A percentile compares a stretch with the other conserved stretches of the same genome.
Conservation (phyloP, 2,113 vertebrate genomes). For the Trachemys scripta region DNA sequence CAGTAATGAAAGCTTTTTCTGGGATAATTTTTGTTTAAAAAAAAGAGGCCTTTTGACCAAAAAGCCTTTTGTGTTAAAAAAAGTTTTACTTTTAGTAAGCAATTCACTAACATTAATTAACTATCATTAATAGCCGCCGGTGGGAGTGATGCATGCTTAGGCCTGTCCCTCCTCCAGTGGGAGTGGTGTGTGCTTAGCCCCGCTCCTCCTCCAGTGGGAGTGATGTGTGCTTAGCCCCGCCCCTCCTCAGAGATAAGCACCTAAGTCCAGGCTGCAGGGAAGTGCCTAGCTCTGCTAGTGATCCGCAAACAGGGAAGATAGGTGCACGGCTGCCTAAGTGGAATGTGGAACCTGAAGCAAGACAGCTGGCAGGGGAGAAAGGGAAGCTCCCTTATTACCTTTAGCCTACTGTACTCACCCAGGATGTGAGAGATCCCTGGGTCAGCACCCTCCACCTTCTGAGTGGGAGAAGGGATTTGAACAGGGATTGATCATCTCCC, state of each 20-base stretch:
- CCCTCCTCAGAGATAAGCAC: not conserved
- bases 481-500: too few relatives aligned
- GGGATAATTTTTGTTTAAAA: not conserved
- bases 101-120: too few relatives aligned
- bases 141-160: too few relatives aligned
- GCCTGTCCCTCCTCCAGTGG: not conserved
- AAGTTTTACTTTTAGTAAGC: not conserved
- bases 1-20: not conserved
- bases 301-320: not conserved
- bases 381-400: too few relatives aligned
- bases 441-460: too few relatives aligned
- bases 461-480: too few relatives aligned
- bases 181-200: too few relatives aligned
- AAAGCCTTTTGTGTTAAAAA: not conserved
- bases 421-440: too few relatives aligned
- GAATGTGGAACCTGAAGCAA: not conserved
- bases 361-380: not conserved
- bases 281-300: too few relatives aligned
- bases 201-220: not conserved
- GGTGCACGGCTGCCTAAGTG: not conserved
- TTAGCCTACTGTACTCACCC: too few relatives aligned
- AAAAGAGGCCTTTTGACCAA: not conserved
- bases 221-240: too few relatives aligned
- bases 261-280: not conserved
- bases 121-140: too few relatives aligned